These are phyloP conservation scores for Strix uralensis DNA, from an alignment of 2,113 vertebrate genomes.

Conservation along the genomic window DNA sequence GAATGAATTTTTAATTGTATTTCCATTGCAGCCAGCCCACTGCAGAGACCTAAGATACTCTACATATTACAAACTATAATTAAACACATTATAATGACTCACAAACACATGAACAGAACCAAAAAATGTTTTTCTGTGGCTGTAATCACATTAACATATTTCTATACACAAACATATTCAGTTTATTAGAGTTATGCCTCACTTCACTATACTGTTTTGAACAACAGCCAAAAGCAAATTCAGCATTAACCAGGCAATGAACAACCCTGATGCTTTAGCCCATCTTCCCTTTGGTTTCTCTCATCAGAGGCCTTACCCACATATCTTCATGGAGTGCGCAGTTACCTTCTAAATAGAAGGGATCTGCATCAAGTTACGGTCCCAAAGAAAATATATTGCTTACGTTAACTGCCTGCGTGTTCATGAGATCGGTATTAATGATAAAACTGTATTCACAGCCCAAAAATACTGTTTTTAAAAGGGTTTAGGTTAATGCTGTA, in stretches of 20 bases:
- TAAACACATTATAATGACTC: background rate
- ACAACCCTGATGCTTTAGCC: background rate
- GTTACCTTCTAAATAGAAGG: background rate
- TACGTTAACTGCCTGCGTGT: background rate
- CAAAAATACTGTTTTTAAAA: background rate
- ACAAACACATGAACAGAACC: background rate
- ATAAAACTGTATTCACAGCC: background rate
- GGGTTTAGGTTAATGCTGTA: background rate
- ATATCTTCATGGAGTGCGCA: fast-evolving
- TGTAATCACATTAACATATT: background rate
- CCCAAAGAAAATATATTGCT: background rate
- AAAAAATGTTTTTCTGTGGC: background rate
- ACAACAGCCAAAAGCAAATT: background rate
- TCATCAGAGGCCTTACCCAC: background rate
- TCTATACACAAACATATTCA: background rate
- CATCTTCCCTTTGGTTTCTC: background rate
- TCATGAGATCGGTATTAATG: background rate
- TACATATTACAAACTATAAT: background rate
- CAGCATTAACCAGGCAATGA: background rate
- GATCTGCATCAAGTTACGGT: background rate
- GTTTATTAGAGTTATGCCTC: background rate
- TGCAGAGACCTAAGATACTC: background rate
- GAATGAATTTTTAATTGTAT: background rate
- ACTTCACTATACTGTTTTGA: background rate
- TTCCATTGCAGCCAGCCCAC: background rate